These are phyloP conservation scores for Drosophila flavopinicola DNA, from an alignment of 2,888 invertebrate species.

Conservation along the genomic window DNA sequence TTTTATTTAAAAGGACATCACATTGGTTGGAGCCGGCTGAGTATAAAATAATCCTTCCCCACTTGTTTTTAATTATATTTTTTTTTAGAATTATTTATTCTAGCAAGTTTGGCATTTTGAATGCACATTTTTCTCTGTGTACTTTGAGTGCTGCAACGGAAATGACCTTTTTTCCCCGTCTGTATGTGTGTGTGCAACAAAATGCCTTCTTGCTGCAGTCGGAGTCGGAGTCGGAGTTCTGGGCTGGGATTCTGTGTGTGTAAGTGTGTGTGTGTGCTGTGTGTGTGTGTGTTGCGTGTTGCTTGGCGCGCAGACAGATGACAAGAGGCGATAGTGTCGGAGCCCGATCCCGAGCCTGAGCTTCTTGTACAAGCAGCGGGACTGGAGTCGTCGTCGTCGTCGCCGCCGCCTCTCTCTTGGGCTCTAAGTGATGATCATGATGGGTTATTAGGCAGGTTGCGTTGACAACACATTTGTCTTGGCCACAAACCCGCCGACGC, in stretches of 20 bases:
- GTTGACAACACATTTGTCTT: constrained; percentile 80
- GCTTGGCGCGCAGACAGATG: constrained; percentile 73
- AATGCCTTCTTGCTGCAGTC: constrained; percentile 57
- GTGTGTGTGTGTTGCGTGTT: constrained; percentile 62
- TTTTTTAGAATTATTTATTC: too few relatives aligned
- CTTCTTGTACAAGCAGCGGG: constrained; percentile 43
- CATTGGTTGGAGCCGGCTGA: too few relatives aligned
- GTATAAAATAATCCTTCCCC: too few relatives aligned
- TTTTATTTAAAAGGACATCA: too few relatives aligned
- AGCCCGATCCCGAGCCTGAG: constrained; percentile 50
- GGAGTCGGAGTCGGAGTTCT: constrained; percentile 1
- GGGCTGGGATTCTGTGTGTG: constrained; percentile 2
- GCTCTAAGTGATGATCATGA: constrained; percentile 76
- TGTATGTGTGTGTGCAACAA: constrained; percentile 55
- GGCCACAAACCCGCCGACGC: constrained; percentile 66
- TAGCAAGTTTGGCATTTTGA: too few relatives aligned
- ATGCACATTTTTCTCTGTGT: neutral
- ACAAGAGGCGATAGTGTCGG: constrained; percentile 76
- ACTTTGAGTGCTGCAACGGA: constrained; percentile 63
- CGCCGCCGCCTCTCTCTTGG: neutral
- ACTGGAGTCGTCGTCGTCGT: too few relatives aligned
- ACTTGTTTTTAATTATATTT: too few relatives aligned
- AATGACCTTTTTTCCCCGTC: constrained; percentile 66
- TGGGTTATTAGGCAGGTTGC: constrained; percentile 80
- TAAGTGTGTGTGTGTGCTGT: neutral